These are phyloP conservation scores for Leucophora obtusa DNA, from an alignment of 2,888 invertebrate species.

Conservation along the genomic window DNA sequence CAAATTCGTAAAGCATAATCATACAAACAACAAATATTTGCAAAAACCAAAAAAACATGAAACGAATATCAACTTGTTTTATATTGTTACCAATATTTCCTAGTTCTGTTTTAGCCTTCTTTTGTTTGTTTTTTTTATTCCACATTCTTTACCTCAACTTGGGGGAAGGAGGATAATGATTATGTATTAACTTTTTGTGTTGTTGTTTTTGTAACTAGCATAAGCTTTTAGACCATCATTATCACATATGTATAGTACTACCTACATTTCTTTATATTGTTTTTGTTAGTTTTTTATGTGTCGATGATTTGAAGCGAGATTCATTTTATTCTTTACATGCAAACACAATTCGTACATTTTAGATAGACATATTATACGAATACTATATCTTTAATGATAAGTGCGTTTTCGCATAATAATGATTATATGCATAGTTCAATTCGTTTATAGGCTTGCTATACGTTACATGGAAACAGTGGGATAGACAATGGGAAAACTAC, in stretches of 20 bases:
- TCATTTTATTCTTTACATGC: slow-evolving; percentile 28
- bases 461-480: not conserved
- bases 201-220: slow-evolving; percentile 28
- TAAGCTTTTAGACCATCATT: slow-evolving; percentile 57
- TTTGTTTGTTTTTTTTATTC: slow-evolving; percentile 14
- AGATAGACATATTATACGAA: slow-evolving; percentile 28
- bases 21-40: slow-evolving; percentile 9
- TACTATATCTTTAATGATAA: slow-evolving; percentile 71
- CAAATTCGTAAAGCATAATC: slow-evolving; percentile 30
- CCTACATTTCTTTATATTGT: not conserved
- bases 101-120: slow-evolving; percentile 11
- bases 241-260: slow-evolving; percentile 7
- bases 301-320: slow-evolving; percentile 51
- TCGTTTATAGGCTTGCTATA: not conserved
- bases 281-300: slow-evolving; percentile 11
- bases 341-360: slow-evolving; percentile 13
- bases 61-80: slow-evolving; percentile 49
- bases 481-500: not conserved
- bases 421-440: slow-evolving; percentile 44
- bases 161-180: slow-evolving; percentile 47
- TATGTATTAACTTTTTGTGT: slow-evolving; percentile 41
- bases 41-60: slow-evolving; percentile 21
- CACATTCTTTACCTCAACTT: slow-evolving; percentile 3
- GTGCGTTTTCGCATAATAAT: slow-evolving; percentile 75
- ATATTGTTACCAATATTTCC: slow-evolving; percentile 22